phyloP scores from a whole-genome alignment of 2,888 invertebrate genomes.

The Caradrina clavipalpis region DNA sequence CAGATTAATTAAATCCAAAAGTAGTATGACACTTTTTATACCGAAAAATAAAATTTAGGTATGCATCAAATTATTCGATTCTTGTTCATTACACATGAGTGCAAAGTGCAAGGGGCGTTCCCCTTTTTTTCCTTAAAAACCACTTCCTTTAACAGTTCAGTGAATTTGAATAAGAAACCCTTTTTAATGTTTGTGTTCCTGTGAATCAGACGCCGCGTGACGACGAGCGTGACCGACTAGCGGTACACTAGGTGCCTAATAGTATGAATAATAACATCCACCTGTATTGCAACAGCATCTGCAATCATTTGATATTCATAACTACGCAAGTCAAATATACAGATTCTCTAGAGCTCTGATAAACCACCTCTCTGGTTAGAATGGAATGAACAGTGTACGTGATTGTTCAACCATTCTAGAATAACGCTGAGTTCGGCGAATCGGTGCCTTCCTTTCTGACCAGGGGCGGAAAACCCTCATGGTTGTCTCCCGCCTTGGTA shows the following conservation, averaged over 20 bases:
- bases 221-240: background rate
- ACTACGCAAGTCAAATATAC: background rate
- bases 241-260: background rate
- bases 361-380: too few relatives aligned
- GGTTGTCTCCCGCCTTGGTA: too few relatives aligned
- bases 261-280: background rate
- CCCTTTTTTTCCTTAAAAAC: constrained; percentile 17
- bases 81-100: constrained; percentile 21
- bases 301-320: background rate
- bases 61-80: too few relatives aligned
- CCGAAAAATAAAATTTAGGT: too few relatives aligned
- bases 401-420: too few relatives aligned
- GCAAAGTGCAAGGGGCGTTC: constrained; percentile 25
- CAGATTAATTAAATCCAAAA: background rate
- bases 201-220: constrained; percentile 5
- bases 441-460: too few relatives aligned
- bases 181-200: constrained; percentile 25
- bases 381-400: too few relatives aligned
- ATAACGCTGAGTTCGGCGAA: too few relatives aligned
- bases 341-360: too few relatives aligned
- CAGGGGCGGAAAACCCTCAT: too few relatives aligned
- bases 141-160: constrained; percentile 46
- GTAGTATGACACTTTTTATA: too few relatives aligned
- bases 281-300: background rate
- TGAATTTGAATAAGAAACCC: constrained; percentile 25